Evolutionary conservation across 1,140 invertebrate species (phyloP), one percentile per base, ranked within the genome.

Genomic region (Yoshiicerus persimilis): DNA sequence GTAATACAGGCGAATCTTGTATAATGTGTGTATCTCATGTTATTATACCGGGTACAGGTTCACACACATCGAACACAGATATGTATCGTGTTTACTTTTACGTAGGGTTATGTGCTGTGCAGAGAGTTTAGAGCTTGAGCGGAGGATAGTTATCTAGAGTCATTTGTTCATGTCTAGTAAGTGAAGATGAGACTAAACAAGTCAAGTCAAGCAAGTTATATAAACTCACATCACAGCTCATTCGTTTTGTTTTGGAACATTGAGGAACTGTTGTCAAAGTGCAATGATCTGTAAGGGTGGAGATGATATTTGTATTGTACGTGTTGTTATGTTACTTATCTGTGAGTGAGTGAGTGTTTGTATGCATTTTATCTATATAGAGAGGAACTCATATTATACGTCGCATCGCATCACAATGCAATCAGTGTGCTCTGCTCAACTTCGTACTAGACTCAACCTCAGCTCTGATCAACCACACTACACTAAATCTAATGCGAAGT

Each of bases 211-310:
- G 75, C 75, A 34, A 80, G 75, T 70, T 70, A 70, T 70, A 70
- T 30, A 30, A 66, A 36, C 70, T 34, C 30, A 36, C 32, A 34
- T n/a, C 30, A 36, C 34, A 36, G 70, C 70, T 77, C 32, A 80
- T 80, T 34, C 75, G 32, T 80, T 80, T 36, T 80, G 75, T 80
- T 80, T 36, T 80, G 75, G 75, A 80, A 38, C 75, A 80, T 80
- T 80, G 75, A 80, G 75, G 75, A 80, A 80, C 75, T 80, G 75
- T 80, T 80, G 75, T 80, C 83, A 62, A 84, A 84, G 83, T 84
- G 83, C 83, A 84, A 84, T 84, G 83, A 84, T 84, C 83, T 84
- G 83, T 56, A 84, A 41, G 83, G 83, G 83, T 84, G 83, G 83
- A 62, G 41, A 84, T 84, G 38, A 62, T 41, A 84, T 47, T 80